Evolutionary conservation across 1,140 invertebrate genomes (phyloP).

Genomic region (Caerostris extrusa): DNA sequence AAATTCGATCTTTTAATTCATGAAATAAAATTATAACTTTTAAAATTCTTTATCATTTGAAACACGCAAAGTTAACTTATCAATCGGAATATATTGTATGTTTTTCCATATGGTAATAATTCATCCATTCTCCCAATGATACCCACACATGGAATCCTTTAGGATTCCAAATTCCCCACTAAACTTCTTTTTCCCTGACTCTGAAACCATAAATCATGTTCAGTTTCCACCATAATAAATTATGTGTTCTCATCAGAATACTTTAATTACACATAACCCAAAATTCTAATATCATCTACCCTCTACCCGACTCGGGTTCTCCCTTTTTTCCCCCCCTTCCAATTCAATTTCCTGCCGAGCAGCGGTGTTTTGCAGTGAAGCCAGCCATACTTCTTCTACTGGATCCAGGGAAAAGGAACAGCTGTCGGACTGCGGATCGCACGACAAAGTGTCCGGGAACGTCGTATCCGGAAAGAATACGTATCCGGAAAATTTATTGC

Average conservation of each 20-base stretch:
- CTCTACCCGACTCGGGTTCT: conserved; percentile 41
- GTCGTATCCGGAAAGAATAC: conserved; percentile 74
- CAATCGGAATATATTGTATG: no score
- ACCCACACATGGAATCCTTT: background rate
- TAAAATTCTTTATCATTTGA: no score
- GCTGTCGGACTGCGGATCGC: conserved; percentile 55
- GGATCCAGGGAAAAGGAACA: conserved; percentile 43
- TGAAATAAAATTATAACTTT: no score
- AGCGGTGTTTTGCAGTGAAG: background rate
- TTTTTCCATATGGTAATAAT: no score
- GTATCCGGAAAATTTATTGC: conserved; percentile 75
- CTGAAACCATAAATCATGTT: conserved; percentile 17
- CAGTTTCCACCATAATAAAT: conserved; percentile 48
- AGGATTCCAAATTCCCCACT: background rate
- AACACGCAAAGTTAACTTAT: no score
- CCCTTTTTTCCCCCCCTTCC: conserved; percentile 45
- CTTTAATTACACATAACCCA: conserved; percentile 61
- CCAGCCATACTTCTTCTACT: conserved; percentile 24
- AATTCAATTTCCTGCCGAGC: conserved; percentile 46
- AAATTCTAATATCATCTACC: conserved; percentile 67
- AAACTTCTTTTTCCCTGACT: background rate
- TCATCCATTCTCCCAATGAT: background rate
- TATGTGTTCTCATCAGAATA: conserved; percentile 56
- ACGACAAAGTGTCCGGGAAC: conserved; percentile 75
- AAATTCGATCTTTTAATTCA: no score